Conservation (phyloP, 2,888 invertebrate genomes). For the Plutella xylostella region DNA sequence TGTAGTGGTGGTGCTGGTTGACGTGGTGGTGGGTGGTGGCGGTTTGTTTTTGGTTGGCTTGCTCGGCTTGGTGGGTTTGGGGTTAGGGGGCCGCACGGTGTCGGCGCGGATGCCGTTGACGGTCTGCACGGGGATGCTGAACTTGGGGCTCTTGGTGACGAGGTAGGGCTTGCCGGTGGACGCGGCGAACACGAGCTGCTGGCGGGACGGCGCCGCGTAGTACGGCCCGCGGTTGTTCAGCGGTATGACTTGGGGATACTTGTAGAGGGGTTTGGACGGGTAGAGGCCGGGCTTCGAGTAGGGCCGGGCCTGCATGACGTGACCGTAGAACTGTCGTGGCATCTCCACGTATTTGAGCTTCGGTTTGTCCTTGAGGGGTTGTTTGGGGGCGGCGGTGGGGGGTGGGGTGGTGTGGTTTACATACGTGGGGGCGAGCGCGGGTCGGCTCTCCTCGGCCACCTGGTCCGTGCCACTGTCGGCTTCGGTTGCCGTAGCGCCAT, state of each 20-base stretch:
- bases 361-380: constrained; percentile 19
- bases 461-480: constrained; percentile 33
- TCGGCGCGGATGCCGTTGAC: constrained; percentile 50
- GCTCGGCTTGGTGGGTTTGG: constrained; percentile 22
- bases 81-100: constrained; percentile 42
- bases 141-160: constrained; percentile 35
- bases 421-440: constrained; percentile 42
- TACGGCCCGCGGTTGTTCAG: constrained; percentile 15
- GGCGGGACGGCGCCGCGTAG: background rate
- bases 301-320: constrained; percentile 27
- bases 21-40: constrained; percentile 26
- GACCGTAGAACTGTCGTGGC: constrained; percentile 28
- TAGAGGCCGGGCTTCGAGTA: constrained; percentile 4
- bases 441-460: constrained; percentile 41
- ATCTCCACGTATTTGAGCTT: background rate
- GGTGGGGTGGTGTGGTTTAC: constrained; percentile 23
- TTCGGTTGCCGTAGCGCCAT: constrained; percentile 44
- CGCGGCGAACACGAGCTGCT: constrained; percentile 34
- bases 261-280: constrained; percentile 39
- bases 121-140: constrained; percentile 48
- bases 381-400: constrained; percentile 23
- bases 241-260: constrained; percentile 45
- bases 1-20: constrained; percentile 42
- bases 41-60: constrained; percentile 25
- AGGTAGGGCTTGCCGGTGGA: constrained; percentile 33